phyloP scores from a whole-genome alignment of 2,888 invertebrate species.

The Zelleria hepariella region DNA sequence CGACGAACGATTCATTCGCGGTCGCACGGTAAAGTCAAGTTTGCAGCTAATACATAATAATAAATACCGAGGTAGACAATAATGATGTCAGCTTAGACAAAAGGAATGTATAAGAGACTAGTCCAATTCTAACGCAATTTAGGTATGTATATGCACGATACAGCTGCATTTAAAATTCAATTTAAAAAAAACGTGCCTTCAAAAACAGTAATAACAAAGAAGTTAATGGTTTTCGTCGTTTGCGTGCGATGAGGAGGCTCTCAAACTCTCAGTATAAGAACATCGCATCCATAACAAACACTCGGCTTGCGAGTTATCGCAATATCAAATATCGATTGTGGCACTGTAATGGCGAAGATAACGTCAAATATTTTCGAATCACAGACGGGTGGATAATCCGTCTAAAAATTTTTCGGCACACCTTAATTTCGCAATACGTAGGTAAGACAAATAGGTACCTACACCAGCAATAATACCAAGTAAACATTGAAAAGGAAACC shows the following conservation, averaged over 20 bases:
- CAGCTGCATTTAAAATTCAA: no score
- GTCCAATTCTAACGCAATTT: not conserved
- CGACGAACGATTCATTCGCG: conserved; percentile 2
- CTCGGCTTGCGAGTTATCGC: not conserved
- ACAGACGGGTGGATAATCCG: not conserved
- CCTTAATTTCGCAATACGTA: not conserved
- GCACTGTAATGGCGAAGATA: not conserved
- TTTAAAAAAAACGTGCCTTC: no score
- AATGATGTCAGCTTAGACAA: not conserved
- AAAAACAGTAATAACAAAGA: not conserved
- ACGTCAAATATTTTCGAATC: not conserved
- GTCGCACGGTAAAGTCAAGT: conserved; percentile 16
- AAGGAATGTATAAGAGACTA: not conserved
- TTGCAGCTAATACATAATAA: no score
- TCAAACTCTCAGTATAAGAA: no score
- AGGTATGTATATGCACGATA: not conserved
- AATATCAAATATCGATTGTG: not conserved
- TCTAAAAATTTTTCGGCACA: no score
- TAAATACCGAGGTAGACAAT: no score
- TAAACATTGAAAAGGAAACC: no score
- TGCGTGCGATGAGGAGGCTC: no score
- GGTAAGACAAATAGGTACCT: not conserved
- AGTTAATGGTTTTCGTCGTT: not conserved
- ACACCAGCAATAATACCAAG: not conserved
- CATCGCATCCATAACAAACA: not conserved